Base-by-base conservation (phyloP, 2,113 vertebrate genomes). In the Himantopus leucocephalus region DNA sequence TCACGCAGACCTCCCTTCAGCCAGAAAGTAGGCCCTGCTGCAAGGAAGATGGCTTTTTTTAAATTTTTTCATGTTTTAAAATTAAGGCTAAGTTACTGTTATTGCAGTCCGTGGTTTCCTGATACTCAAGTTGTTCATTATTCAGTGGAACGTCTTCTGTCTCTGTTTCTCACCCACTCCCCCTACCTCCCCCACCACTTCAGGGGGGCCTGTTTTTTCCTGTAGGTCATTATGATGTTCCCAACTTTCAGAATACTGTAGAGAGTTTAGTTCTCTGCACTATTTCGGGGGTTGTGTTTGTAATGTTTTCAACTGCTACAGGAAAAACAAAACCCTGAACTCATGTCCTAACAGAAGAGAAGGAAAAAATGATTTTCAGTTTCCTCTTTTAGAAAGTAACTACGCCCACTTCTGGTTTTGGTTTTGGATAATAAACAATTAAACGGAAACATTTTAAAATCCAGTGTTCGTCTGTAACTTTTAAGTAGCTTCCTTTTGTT, bases 371-470 rank as follows among this genome's bases (percentile, higher is more conserved):
- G 50, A 53, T 92, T 81, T 86, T 87, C 52, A 29, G 50, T 88
- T 95, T 91, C 52, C 56, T 75, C 43, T 80, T 94, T 91, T 94
- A 92, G 88, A 81, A 96, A 64, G 79, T 86, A 91, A 59, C 91
- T 78, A 75, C 3, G 0, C 79, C 76, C 68, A 86, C 56, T 93
- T 96, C 73, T 93, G 73, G 68, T 81, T 96, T 71, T 88, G 82
- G 41, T 86, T 95, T 94, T 73, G 79, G 67, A 91, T 96, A 91
- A 86, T 93, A 96, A 97, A 92, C 83, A 95, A 89, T 89, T 81
- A 75, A 91, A 68, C 1, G 3, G 83, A 95, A 94, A 81, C 73
- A 75, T 95, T 81, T 75, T 75, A 89, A 97, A 94, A 84, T 92
- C 72, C 22, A 84, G 9, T 53, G 83, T 82, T 93, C n/a, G 1